Conservation (phyloP, 2,113 vertebrate genomes). For the Pterophyllum scalare region DNA sequence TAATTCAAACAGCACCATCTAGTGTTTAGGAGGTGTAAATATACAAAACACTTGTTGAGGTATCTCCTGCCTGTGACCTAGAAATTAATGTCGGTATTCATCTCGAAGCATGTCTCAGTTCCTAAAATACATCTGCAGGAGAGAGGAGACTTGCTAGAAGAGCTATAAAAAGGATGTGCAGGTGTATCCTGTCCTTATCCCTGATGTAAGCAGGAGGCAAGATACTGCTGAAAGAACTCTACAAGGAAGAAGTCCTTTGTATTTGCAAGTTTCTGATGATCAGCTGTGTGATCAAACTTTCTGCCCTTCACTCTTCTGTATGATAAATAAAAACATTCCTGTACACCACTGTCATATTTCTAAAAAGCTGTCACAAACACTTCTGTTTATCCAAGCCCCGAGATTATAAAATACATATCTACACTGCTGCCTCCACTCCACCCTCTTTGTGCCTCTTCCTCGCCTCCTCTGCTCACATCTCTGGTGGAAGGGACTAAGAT, state of each 20-base stretch:
- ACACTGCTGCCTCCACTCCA: background rate
- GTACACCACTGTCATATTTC: background rate
- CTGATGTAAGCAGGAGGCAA: fast-evolving
- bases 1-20: background rate
- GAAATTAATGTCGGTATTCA: background rate
- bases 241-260: too few relatives aligned
- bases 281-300: background rate
- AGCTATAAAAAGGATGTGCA: background rate
- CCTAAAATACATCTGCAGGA: background rate
- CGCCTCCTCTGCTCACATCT: fast-evolving
- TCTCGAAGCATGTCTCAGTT: fast-evolving
- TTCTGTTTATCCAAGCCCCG: background rate
- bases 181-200: background rate
- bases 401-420: background rate
- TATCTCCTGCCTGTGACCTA: background rate
- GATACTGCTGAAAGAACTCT: too few relatives aligned
- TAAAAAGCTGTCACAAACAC: background rate
- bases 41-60: background rate
- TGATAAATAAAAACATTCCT: background rate
- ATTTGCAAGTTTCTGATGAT: too few relatives aligned
- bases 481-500: background rate
- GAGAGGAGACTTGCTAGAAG: fast-evolving
- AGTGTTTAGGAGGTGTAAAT: background rate
- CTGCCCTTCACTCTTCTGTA: background rate
- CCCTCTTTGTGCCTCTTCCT: background rate